These are phyloP conservation scores for Etheostoma perlongum DNA, from an alignment of 2,797 vertebrate genomes.

Conservation along the genomic window DNA sequence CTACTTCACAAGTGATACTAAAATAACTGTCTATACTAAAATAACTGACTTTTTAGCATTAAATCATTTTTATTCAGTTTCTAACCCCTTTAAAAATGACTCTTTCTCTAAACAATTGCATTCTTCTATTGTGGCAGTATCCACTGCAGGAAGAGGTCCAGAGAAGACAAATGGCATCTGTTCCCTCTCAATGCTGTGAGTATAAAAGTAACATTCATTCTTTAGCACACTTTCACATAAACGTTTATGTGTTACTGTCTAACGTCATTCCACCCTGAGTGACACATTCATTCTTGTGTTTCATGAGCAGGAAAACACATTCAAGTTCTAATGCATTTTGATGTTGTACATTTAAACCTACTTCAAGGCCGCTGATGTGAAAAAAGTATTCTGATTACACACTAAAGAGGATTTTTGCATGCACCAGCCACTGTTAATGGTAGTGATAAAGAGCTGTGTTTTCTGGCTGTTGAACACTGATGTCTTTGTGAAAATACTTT, in stretches of 20 bases:
- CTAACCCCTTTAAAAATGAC: background rate
- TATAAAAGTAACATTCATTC: constrained; percentile 47
- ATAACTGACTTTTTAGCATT: background rate
- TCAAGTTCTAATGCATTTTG: background rate
- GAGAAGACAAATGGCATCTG: constrained; percentile 85
- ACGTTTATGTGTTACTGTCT: background rate
- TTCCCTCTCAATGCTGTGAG: constrained; percentile 97
- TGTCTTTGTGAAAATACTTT: background rate
- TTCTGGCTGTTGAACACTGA: background rate
- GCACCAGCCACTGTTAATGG: background rate
- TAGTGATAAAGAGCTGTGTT: background rate
- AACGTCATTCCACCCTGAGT: background rate
- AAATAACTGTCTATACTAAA: background rate
- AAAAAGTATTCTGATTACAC: background rate
- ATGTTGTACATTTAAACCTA: background rate
- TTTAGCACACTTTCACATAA: background rate
- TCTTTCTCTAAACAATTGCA: background rate
- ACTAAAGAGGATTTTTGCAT: background rate
- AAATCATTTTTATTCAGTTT: background rate
- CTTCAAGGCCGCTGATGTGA: background rate
- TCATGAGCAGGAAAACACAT: constrained; percentile 3
- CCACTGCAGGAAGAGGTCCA: constrained; percentile 86
- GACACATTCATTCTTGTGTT: background rate
- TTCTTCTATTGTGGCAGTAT: constrained; percentile 78
- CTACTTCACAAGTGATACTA: constrained; percentile 8